Percentiles rank a stretch among this genome's conserved stretches.
phyloP scores from a whole-genome alignment of 1,140 invertebrate genomes.

The Cydia fagiglandana region DNA sequence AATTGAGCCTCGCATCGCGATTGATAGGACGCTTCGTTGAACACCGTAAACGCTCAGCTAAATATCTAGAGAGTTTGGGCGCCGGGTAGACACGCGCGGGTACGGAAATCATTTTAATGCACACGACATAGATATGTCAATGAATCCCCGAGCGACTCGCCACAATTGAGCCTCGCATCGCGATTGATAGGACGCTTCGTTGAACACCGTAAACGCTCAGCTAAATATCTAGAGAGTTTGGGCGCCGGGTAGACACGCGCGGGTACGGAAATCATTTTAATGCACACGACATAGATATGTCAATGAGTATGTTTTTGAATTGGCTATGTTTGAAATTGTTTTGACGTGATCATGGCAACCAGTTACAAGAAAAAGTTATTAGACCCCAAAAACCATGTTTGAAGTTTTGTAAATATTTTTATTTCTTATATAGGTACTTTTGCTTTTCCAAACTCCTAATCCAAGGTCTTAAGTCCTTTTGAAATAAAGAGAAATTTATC shows the following conservation, averaged over 20 bases:
- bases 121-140: too few relatives aligned
- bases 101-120: background rate
- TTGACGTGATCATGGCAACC: too few relatives aligned
- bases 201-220: constrained; percentile 1
- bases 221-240: background rate
- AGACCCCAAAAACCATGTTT: too few relatives aligned
- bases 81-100: background rate
- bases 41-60: background rate
- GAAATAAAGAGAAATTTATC: background rate
- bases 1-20: background rate
- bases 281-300: too few relatives aligned
- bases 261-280: background rate
- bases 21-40: background rate
- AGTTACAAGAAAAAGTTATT: too few relatives aligned
- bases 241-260: background rate
- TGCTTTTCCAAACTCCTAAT: background rate
- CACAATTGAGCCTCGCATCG: background rate
- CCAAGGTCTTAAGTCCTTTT: background rate
- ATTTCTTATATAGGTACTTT: too few relatives aligned
- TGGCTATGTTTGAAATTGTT: too few relatives aligned
- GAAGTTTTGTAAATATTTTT: too few relatives aligned
- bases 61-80: background rate
- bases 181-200: background rate
- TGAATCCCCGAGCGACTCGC: background rate
- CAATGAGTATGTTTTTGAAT: too few relatives aligned